Conservation (phyloP, 2,888 invertebrate species). For the Linyphia triangularis region DNA sequence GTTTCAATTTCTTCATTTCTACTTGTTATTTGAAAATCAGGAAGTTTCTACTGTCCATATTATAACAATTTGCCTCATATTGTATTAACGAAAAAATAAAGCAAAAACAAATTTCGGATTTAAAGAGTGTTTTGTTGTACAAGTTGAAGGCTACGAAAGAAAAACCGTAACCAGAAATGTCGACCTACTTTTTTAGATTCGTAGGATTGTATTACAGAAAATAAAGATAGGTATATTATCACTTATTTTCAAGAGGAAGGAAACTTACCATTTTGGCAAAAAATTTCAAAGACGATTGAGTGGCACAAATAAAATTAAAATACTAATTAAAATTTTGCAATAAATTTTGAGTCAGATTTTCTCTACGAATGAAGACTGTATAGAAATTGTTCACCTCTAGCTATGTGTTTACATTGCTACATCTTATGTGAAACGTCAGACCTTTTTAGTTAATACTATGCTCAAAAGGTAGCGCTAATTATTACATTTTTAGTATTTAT, state of each 20-base stretch:
- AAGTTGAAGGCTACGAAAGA: not conserved
- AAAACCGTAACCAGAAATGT: constrained; percentile 11
- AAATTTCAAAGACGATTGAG: not conserved
- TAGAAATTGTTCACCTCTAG: constrained; percentile 21
- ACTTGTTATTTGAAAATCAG: too few relatives aligned
- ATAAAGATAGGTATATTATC: not conserved
- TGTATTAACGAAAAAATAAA: too few relatives aligned
- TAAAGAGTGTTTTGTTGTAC: not conserved
- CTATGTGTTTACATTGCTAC: constrained; percentile 35
- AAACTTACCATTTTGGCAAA: constrained; percentile 28
- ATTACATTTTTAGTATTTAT: not conserved
- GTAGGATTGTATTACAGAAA: constrained; percentile 22
- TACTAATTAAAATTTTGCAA: not conserved
- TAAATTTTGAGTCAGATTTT: constrained; percentile 21
- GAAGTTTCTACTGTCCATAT: too few relatives aligned
- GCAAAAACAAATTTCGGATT: not conserved
- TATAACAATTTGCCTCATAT: too few relatives aligned
- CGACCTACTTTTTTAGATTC: constrained; percentile 35
- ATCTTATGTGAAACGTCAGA: constrained; percentile 1
- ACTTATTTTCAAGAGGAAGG: too few relatives aligned
- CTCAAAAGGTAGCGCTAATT: not conserved
- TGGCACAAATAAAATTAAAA: not conserved
- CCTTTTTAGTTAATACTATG: constrained; percentile 2
- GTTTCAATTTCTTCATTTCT: not conserved
- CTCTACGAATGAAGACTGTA: constrained; percentile 42